phyloP scores from a whole-genome alignment of 2,888 invertebrate species.

The Tachina grossa region DNA sequence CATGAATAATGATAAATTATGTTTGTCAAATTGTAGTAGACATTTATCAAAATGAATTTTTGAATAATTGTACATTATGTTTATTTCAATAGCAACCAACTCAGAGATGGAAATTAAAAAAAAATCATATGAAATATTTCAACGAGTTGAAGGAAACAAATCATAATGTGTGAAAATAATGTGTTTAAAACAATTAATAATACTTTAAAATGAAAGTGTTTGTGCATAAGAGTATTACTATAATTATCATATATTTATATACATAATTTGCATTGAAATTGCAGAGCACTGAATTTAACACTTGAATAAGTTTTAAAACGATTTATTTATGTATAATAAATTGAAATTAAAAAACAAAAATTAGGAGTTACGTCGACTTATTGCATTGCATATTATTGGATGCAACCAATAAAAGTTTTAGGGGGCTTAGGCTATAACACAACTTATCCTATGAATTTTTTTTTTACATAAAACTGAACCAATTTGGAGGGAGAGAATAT shows the following conservation, averaged over 20 bases:
- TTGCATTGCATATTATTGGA: no score
- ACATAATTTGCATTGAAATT: not conserved
- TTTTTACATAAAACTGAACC: no score
- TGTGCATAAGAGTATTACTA: not conserved
- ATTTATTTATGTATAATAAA: not conserved
- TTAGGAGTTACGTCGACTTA: not conserved
- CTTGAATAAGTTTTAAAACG: conserved; percentile 24
- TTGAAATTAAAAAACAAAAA: not conserved
- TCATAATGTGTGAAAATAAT: conserved; percentile 53
- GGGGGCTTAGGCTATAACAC: no score
- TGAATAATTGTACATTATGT: conserved; percentile 11
- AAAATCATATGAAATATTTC: not conserved
- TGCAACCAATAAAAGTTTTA: no score
- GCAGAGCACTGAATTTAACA: conserved; percentile 16
- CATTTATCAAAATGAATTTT: conserved; percentile 56
- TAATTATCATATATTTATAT: not conserved
- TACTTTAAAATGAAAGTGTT: not conserved
- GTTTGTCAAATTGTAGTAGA: conserved; percentile 19
- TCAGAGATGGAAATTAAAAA: not conserved
- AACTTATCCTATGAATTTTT: no score
- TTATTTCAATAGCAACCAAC: conserved; percentile 28
- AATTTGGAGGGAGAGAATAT: no score
- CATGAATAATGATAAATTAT: conserved; percentile 52
- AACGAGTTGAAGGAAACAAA: conserved; percentile 45
- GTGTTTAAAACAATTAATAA: conserved; percentile 33